A percentile compares a stretch with the other conserved stretches of the same genome.
Evolutionary conservation across 2,888 invertebrate species (phyloP).

Genomic region (Sinodicranocentrus sp.): DNA sequence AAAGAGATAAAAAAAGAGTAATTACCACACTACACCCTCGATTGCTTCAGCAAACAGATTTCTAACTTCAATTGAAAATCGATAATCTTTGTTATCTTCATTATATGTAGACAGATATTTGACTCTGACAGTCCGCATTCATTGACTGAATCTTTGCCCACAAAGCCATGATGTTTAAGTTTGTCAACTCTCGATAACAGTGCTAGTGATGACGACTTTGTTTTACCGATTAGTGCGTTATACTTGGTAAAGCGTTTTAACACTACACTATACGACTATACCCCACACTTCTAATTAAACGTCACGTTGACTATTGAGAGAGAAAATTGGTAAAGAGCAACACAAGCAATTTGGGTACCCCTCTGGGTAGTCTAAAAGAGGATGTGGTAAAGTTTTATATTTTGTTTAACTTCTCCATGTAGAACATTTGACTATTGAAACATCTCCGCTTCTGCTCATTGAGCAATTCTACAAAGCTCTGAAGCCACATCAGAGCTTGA

Average conservation of each 20-base stretch:
- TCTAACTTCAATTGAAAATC: slow-evolving; percentile 64
- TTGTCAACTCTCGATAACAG: neutral
- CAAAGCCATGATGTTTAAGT: slow-evolving; percentile 47
- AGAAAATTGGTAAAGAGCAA: no score
- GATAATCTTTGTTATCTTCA: slow-evolving; percentile 49
- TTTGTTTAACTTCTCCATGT: neutral
- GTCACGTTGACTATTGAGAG: no score
- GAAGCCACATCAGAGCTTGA: neutral
- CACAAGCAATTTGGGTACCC: no score
- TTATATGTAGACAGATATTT: slow-evolving; percentile 54
- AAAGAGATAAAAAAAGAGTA: no score
- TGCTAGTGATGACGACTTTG: slow-evolving; percentile 6
- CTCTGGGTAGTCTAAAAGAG: no score
- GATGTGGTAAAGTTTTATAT: no score
- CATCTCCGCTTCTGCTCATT: neutral
- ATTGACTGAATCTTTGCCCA: slow-evolving; percentile 63
- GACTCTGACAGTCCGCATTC: slow-evolving; percentile 41
- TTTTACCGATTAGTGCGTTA: neutral
- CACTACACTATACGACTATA: no score
- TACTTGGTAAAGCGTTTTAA: no score
- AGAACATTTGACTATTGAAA: neutral
- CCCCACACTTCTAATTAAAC: no score
- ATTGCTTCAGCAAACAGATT: slow-evolving; percentile 65
- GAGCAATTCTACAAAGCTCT: neutral
- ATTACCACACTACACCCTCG: slow-evolving; percentile 67